Evolutionary conservation across 2,113 vertebrate genomes (phyloP).

Genomic region (human (Homo sapiens)): GRCh38 chr6:146990001-146990500

Average conservation of each 20-base stretch:
- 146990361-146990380: conserved; percentile 60
- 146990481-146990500: neutral
- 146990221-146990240: conserved; percentile 35
- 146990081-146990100: neutral
- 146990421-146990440: neutral
- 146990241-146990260: conserved; percentile 34
- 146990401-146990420: conserved; percentile 47
- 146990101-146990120: neutral
- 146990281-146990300: conserved; percentile 41
- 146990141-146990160: neutral
- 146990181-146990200: neutral
- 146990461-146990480: neutral
- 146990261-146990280: conserved; percentile 26
- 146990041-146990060: neutral
- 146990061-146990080: neutral
- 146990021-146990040: neutral
- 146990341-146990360: conserved; percentile 52
- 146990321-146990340: conserved; percentile 40
- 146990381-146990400: neutral
- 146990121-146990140: neutral
- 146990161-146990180: conserved; percentile 53
- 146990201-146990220: conserved; percentile 30
- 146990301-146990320: conserved; percentile 61
- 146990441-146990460: neutral
- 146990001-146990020: neutral